Evolutionary conservation across 1,140 invertebrate species (phyloP).

Genomic region (Vollenhovia emeryi): DNA sequence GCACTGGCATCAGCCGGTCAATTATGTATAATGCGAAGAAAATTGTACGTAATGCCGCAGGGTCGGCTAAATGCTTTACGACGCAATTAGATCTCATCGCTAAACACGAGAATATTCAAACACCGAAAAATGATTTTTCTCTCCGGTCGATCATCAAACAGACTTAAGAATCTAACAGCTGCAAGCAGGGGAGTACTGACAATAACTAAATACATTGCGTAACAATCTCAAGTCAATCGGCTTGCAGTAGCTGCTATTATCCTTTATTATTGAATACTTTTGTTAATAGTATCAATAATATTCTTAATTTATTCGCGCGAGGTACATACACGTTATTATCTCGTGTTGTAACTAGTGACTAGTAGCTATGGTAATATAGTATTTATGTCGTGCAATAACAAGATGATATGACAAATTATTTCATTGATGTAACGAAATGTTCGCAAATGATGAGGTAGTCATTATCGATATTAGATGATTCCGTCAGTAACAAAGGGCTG

Average conservation of each 20-base stretch:
- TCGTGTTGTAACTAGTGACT: not conserved
- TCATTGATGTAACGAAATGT: constrained; percentile 16
- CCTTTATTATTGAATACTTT: too few relatives aligned
- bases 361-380: not conserved
- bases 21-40: constrained; percentile 74
- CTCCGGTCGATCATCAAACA: not conserved
- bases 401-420: constrained; percentile 23
- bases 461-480: constrained; percentile 38
- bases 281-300: not conserved
- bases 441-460: constrained; percentile 29
- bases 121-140: not conserved
- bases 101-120: constrained; percentile 26
- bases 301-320: not conserved
- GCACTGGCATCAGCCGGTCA: constrained; percentile 69
- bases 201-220: not conserved
- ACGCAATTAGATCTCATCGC: constrained; percentile 39
- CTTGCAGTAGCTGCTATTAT: not conserved
- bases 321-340: not conserved
- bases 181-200: not conserved
- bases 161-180: not conserved
- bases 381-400: not conserved
- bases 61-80: constrained; percentile 60
- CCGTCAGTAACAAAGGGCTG: not conserved
- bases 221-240: not conserved
- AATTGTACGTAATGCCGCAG: constrained; percentile 67